These are phyloP conservation scores for Athetis lepigone DNA, from an alignment of 2,888 invertebrate species.

Conservation along the genomic window DNA sequence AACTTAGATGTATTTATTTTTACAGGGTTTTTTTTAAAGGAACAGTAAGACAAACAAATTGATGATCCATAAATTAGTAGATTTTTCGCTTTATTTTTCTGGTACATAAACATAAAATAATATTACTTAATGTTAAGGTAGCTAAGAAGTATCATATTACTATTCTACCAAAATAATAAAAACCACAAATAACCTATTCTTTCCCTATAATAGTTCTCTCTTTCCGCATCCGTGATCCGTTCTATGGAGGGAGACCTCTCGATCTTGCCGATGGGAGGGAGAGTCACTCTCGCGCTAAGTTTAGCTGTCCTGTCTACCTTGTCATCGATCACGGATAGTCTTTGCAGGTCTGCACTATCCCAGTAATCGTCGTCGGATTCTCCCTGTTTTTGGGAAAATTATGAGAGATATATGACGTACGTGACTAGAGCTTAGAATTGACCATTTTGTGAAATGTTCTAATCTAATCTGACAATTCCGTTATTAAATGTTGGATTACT, in stretches of 20 bases:
- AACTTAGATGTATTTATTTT: no score
- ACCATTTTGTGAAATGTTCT: no score
- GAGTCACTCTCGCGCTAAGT: conserved; percentile 71
- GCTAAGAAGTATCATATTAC: no score
- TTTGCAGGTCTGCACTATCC: conserved; percentile 70
- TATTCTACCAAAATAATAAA: conserved; percentile 2
- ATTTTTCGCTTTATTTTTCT: no score
- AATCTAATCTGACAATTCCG: no score
- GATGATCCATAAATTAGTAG: no score
- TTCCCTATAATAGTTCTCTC: conserved; percentile 80
- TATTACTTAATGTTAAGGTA: no score
- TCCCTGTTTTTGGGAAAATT: conserved; percentile 13
- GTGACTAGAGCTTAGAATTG: no score
- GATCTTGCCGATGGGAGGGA: conserved; percentile 75
- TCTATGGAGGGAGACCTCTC: conserved; percentile 80
- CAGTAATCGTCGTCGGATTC: conserved; percentile 75
- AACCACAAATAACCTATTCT: conserved; percentile 76
- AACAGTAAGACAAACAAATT: no score
- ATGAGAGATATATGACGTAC: neutral
- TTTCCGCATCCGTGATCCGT: conserved; percentile 77
- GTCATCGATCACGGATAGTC: conserved; percentile 74
- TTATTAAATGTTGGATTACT: no score
- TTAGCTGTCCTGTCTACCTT: conserved; percentile 67
- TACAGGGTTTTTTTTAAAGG: no score
- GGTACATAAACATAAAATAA: no score